Evolutionary conservation across 1,140 invertebrate genomes (phyloP), one percentile per base, ranked within the genome.

Genomic region (Caenorhabditis briggsae): DNA sequence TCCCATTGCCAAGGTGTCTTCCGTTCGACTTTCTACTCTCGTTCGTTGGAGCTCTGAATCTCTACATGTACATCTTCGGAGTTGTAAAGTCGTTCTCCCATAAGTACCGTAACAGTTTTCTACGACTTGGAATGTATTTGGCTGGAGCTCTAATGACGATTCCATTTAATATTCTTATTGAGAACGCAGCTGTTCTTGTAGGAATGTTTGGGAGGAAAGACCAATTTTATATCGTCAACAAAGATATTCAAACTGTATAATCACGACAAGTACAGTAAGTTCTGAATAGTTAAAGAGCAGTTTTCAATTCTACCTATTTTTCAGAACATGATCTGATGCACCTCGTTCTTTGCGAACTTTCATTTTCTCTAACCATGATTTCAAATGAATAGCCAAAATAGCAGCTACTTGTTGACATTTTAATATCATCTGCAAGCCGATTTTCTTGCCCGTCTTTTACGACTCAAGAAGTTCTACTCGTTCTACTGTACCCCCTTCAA

Each of bases 51-150:
- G 92, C 92, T 16, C 90, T 92, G 25, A 92, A 92, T 84, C 86
- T 92, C 12, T 92, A 92, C 86, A 92, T 92, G 91, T 92, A 92
- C 84, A 87, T 92, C 46, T 92, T 91, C 87, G 91, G 91, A 2
- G 90, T 91, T 25, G 25, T 92, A 20, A 92, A 92, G 83, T 92
- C 92, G 6, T 92, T 92, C 74, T 92, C 91, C 9, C 90, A 90
- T 64, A 91, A 91, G 84, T 92, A 92, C 85, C 89, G 91, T 65
- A 84, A 90, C 18, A 88, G 89, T 58, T 33, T 85, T n/a, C 92
- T 88, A 65, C 82, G 87, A 20, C 70, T 92, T 23, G 25, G 89
- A 7, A 53, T 92, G 53, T 92, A 92, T 64, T 83, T 89, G 58
- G 58, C 87, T 7, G 92, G 91, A 58, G 92, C 91, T 23, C 58